Base-by-base conservation (phyloP, 2,888 invertebrate genomes). In the Siphlonurus alternatus region DNA sequence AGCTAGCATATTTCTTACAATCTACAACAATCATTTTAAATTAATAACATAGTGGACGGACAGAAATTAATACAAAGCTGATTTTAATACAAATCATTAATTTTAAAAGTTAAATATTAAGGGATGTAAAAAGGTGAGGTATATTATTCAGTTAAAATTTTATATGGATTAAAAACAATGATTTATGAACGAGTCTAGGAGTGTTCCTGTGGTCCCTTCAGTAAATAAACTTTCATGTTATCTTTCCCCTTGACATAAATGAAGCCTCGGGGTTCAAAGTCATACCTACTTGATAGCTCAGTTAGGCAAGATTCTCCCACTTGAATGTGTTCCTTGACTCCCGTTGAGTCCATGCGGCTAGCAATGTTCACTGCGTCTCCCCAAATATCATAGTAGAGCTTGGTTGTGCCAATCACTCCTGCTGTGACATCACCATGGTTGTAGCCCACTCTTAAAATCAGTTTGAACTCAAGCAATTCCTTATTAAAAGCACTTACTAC, bases 351-450 rank as follows among this genome's bases (percentile, higher is more conserved):
- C 98, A 98, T 98, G 63, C 97, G 81, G 5, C 93, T 93, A 0
- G 97, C 93, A 65, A 97, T 94, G 75, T 98, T 98, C 0, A 98
- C 97, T 0, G 97, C 93, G 75, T 98, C 97, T 0, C 97, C 97
- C 97, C 97, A 98, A 70, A 97, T 97, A 75, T 97, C 97, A 71
- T 96, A 98, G 74, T 93, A 92, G 66, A 98, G 78, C 73, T 97
- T 98, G 1, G 91, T 91, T 5, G 95, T 95, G 0, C 97, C 97
- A 63, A 98, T 96, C 1, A 98, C 81, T 1, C 96, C 96, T 0
- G 97, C 95, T 0, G 96, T 96, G 0, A 98, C 94, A 70, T 96
- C 95, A 0, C 97, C 97, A 70, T 87, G 89, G 76, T 97, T 96
- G 72, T 87, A 92, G 1, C 95, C 72, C 23, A 75, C 70, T 67